These are phyloP conservation scores for Ylistrum balloti DNA, from an alignment of 1,140 invertebrate genomes.

Conservation along the genomic window DNA sequence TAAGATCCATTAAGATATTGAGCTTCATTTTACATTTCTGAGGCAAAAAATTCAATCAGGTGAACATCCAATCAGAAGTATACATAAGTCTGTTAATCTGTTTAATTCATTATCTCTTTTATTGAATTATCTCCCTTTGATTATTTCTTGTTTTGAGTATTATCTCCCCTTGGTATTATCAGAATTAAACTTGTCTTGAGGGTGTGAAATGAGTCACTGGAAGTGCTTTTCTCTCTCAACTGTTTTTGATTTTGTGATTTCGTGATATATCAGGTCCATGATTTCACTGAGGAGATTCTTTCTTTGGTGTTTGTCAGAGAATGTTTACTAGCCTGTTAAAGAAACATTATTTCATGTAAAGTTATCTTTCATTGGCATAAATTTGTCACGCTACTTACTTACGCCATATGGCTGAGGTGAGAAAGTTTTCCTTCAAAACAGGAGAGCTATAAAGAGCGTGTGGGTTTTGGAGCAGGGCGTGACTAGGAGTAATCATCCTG, in stretches of 20 bases:
- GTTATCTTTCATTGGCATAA: background rate
- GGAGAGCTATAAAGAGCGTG: background rate
- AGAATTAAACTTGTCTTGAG: background rate
- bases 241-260: background rate
- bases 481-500: background rate
- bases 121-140: conserved; percentile 23
- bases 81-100: background rate
- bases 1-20: background rate
- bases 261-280: background rate
- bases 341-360: background rate
- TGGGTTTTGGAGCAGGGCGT: background rate
- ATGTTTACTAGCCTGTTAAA: background rate
- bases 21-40: background rate
- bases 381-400: background rate
- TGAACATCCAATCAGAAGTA: background rate
- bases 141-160: background rate
- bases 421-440: background rate
- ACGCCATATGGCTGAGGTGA: background rate
- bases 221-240: background rate
- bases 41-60: background rate
- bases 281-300: background rate
- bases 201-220: background rate
- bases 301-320: background rate
- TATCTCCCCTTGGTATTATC: background rate
- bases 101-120: background rate